Evolutionary conservation across 2,113 vertebrate genomes (phyloP).

Genomic region (Synchiropus splendidus): DNA sequence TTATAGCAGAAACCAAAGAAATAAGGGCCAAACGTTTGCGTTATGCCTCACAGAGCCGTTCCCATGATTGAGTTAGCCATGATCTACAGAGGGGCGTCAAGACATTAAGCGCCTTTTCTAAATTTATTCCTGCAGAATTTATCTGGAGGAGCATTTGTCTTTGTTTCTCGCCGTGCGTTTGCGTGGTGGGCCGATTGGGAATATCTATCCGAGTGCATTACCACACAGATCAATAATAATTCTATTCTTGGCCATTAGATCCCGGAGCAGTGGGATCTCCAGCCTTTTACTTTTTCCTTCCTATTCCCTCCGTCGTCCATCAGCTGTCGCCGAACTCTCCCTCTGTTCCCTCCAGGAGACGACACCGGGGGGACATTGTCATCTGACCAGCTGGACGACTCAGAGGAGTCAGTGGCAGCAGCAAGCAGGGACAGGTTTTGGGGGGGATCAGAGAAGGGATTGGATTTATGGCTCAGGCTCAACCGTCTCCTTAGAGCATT

Average conservation of each 20-base stretch:
- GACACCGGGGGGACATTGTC: conserved; percentile 34
- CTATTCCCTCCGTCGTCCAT: conserved; percentile 1
- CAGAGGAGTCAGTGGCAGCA: conserved; percentile 26
- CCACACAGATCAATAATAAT: conserved; percentile 57
- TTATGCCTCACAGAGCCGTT: too few species aligned
- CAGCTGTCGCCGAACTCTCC: not conserved
- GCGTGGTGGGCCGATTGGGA: conserved; percentile 19
- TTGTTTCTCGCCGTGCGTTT: conserved; percentile 4
- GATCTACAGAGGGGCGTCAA: too few species aligned
- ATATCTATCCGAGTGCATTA: conserved; percentile 52
- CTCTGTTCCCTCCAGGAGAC: conserved; percentile 21
- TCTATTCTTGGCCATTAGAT: conserved; percentile 59
- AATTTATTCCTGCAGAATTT: too few species aligned
- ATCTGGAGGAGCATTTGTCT: conserved; percentile 18
- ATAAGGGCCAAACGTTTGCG: too few species aligned
- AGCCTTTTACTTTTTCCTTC: conserved; percentile 23
- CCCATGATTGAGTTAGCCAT: too few species aligned
- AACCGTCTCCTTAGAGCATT: conserved; percentile 27
- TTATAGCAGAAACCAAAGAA: too few species aligned
- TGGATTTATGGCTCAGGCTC: conserved; percentile 35
- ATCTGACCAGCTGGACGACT: conserved; percentile 33
- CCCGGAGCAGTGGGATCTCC: conserved; percentile 38
- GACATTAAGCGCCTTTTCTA: too few species aligned
- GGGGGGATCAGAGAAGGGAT: conserved; percentile 37
- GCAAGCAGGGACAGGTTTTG: conserved; percentile 37